Percentiles rank a stretch among this genome's conserved stretches.
Evolutionary conservation across 2,113 vertebrate species (phyloP).

Genomic region (Engystomops pustulosus): DNA sequence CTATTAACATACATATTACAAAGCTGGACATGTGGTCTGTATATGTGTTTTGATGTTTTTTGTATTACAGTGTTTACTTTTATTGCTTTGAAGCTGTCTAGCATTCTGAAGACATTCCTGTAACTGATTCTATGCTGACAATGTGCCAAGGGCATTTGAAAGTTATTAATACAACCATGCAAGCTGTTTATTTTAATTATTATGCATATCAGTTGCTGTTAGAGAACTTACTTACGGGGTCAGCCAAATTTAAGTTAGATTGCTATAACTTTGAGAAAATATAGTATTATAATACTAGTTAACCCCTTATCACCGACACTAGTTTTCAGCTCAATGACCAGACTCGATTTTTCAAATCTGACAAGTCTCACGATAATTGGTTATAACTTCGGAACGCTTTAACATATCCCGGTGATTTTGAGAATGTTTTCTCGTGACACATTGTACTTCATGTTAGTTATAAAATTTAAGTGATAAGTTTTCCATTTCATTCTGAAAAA

Average conservation of each 20-base stretch:
- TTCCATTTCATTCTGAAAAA: no score
- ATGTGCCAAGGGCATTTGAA: conserved; percentile 7
- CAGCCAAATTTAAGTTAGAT: background rate
- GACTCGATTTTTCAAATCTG: no score
- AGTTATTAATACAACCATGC: background rate
- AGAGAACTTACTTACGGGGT: no score
- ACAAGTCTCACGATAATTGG: no score
- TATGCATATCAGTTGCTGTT: background rate
- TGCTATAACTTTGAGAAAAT: background rate
- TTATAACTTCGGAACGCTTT: no score
- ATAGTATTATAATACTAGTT: background rate
- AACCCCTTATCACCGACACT: no score
- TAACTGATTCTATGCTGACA: background rate
- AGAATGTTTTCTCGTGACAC: no score
- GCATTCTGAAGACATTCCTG: background rate
- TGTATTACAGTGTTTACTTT: background rate
- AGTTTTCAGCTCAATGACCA: no score
- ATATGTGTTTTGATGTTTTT: background rate
- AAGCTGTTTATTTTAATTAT: background rate
- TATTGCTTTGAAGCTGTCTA: background rate
- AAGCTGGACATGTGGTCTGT: background rate
- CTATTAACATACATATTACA: background rate
- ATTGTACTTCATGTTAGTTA: no score
- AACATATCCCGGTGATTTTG: no score
- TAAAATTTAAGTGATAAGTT: no score